A percentile compares a stretch with the other conserved stretches of the same genome.
Conservation (phyloP, 2,113 vertebrate genomes). For the Zosterops pallidus region DNA sequence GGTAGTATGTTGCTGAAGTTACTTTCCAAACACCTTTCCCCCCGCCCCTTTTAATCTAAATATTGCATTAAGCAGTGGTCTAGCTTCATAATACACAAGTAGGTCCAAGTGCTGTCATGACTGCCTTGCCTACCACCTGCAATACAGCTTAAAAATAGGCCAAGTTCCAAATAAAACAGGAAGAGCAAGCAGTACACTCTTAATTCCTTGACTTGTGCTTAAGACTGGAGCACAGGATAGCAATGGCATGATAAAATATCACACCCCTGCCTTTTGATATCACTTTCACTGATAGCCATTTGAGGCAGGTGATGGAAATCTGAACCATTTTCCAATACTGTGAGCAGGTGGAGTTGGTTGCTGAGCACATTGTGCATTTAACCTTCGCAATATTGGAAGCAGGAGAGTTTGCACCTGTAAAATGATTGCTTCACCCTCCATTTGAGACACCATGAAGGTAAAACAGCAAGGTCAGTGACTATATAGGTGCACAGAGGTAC, state of each 20-base stretch:
- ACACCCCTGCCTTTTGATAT: not conserved
- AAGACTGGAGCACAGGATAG: not conserved
- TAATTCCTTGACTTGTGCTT: not conserved
- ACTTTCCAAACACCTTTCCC: not conserved
- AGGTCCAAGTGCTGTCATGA: not conserved
- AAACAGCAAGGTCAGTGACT: not conserved
- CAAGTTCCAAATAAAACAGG: not conserved
- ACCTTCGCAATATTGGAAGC: not conserved
- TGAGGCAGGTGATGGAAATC: not conserved
- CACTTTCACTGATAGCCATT: not conserved
- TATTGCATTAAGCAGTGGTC: not conserved
- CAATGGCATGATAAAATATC: not conserved
- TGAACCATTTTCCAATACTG: not conserved
- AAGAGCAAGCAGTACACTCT: not conserved
- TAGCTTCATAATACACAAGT: not conserved
- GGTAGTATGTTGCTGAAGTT: conserved; percentile 47
- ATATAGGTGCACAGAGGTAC: not conserved
- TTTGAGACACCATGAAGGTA: not conserved
- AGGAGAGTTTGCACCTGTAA: not conserved
- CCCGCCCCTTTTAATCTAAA: not conserved
- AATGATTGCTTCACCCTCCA: not conserved
- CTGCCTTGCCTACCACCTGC: not conserved
- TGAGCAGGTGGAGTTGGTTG: not conserved
- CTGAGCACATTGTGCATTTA: not conserved
- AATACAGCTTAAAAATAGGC: not conserved